Evolutionary conservation across 1,140 invertebrate genomes (phyloP), one percentile per base, ranked within the genome.

Genomic region (Lysiphlebus fabarum): DNA sequence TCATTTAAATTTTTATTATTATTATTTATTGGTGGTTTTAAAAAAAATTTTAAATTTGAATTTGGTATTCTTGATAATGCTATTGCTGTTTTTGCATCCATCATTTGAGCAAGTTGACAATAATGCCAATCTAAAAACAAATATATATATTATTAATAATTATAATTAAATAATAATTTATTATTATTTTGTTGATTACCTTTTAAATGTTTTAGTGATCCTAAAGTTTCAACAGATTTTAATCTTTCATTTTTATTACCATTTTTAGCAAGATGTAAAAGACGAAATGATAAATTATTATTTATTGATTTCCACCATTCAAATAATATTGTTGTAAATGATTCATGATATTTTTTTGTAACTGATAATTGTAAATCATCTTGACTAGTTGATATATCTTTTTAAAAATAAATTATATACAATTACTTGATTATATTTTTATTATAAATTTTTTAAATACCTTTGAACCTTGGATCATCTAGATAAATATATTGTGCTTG

Each of bases 61-160:
- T 82, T 78, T 41, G 74, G 64, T 8, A 81, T 82, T 65, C 86
- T 70, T 34, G 86, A 85, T 34, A 89, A 74, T 38, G 82, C 78
- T 5, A 87, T 81, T 5, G 86, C 86, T 38, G 85, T 88, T 67
- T 78, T 82, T 47, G 82, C 78, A 73, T 88, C 84, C 45, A 86
- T 76, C 66, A 83, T 84, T 74, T 87, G 86, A 10, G 86, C 85
- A 44, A 88, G 75, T 61, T 85, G 82, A 26, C 73, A 69, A 70
- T 81, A 87, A 59, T 87, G 84, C 84, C 85, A 87, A 62, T 84
- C 80, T 82, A 57, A 45, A 72, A 67, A 47, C 14, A 26, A 56
- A 33, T 9, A 53, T 60, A 55, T 47, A 33, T 40, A 34, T 41
- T 26, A 26, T 26, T 1, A 26, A 26, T 26, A 2, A 33, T 33